Conservation (phyloP, 1,140 invertebrate species). For the Cheumatopsyche charites region DNA sequence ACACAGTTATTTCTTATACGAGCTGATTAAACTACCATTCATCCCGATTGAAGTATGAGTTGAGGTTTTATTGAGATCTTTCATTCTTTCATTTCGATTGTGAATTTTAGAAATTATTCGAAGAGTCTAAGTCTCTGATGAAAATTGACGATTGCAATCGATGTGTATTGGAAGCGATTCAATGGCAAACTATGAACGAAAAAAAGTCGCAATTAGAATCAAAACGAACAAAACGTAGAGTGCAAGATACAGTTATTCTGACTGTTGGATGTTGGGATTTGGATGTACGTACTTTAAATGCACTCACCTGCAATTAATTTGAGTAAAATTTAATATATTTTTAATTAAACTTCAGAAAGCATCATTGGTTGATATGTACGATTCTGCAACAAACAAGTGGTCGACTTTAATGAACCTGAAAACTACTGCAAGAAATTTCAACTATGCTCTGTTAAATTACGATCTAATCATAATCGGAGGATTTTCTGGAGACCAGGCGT, state of each 20-base stretch:
- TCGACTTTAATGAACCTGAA: background rate
- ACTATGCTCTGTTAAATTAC: background rate
- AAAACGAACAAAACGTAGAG: background rate
- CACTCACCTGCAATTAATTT: too few species aligned
- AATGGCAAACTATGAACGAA: background rate
- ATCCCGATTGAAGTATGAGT: background rate
- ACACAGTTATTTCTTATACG: background rate
- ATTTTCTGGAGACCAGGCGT: background rate
- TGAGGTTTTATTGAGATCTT: too few species aligned
- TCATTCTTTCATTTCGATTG: background rate
- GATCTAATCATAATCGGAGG: background rate
- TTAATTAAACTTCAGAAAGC: background rate
- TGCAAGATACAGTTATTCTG: background rate
- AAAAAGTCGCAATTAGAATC: background rate
- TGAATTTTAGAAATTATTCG: background rate
- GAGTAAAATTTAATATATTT: too few species aligned
- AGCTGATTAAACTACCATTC: slow-evolving; percentile 1
- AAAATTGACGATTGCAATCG: background rate
- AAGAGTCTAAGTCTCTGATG: background rate
- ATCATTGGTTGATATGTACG: background rate
- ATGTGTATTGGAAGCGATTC: background rate
- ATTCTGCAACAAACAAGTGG: background rate
- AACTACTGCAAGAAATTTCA: background rate
- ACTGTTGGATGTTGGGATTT: background rate
- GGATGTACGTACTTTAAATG: background rate